A percentile compares a stretch with the other conserved stretches of the same genome.
Conservation (phyloP, 1,140 invertebrate species). For the Berghia stephanieae region DNA sequence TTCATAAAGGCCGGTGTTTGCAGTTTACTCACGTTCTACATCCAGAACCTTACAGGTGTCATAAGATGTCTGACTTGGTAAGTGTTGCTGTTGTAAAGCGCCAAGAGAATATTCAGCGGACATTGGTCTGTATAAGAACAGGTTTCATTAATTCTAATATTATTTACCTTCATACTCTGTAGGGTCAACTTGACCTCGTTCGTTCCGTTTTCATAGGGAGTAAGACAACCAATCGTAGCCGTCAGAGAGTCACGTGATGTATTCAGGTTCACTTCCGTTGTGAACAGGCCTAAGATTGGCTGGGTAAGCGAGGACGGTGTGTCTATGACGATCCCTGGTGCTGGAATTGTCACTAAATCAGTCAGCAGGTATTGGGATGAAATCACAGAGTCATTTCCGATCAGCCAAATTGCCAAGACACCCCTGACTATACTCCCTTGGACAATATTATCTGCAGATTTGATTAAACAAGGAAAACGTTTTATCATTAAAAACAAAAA, state of each 20-base stretch:
- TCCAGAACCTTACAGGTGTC: no score
- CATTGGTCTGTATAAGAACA: no score
- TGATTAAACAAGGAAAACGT: background rate
- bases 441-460: background rate
- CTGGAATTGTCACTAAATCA: background rate
- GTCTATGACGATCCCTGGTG: background rate
- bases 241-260: background rate
- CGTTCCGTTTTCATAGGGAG: background rate
- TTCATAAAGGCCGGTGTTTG: no score
- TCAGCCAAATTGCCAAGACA: background rate
- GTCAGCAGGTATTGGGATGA: background rate
- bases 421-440: background rate
- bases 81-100: no score
- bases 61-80: no score
- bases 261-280: background rate
- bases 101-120: no score
- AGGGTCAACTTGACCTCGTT: constrained; percentile 17
- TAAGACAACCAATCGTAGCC: background rate
- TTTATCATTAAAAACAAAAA: no score
- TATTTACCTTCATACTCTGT: constrained; percentile 3
- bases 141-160: background rate
- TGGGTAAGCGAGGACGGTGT: background rate
- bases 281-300: constrained; percentile 24
- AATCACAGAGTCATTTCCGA: background rate
- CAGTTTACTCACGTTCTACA: no score